Conservation (phyloP, 2,797 vertebrate species). For the Chelidonichthys spinosus region DNA sequence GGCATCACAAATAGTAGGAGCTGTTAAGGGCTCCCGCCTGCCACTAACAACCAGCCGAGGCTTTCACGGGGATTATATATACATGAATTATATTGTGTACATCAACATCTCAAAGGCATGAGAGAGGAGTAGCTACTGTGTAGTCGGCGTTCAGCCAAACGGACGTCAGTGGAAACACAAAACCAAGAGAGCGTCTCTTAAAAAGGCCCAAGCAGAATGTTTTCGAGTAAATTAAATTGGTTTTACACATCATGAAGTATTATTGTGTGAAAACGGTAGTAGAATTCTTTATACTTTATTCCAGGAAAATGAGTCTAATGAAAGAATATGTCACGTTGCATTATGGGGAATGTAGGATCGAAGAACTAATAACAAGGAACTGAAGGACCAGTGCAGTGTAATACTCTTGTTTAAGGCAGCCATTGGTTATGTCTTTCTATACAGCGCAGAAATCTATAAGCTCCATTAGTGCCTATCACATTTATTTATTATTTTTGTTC, state of each 20-base stretch:
- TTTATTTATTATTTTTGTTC: background rate
- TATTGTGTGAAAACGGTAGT: background rate
- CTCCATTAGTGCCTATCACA: too few relatives aligned
- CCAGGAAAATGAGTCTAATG: background rate
- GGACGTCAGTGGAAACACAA: background rate
- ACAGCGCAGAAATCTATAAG: background rate
- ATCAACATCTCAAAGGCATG: constrained; percentile 20
- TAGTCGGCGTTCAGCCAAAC: background rate
- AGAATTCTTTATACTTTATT: background rate
- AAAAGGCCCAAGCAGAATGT: background rate
- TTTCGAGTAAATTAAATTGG: background rate
- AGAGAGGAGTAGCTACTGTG: background rate
- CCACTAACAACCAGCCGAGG: constrained; percentile 39
- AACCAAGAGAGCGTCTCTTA: background rate
- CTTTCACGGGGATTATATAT: constrained; percentile 25
- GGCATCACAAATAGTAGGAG: constrained; percentile 71
- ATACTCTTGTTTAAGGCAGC: background rate
- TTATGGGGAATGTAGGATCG: constrained; percentile 19
- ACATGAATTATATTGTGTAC: constrained; percentile 12
- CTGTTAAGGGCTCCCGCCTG: constrained; percentile 61
- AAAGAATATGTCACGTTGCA: constrained; percentile 17
- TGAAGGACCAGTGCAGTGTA: background rate
- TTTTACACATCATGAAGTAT: background rate
- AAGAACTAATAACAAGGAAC: background rate
- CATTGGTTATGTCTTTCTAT: background rate